Conservation (phyloP, 2,113 vertebrate species). For the Pelecanus crispus region DNA sequence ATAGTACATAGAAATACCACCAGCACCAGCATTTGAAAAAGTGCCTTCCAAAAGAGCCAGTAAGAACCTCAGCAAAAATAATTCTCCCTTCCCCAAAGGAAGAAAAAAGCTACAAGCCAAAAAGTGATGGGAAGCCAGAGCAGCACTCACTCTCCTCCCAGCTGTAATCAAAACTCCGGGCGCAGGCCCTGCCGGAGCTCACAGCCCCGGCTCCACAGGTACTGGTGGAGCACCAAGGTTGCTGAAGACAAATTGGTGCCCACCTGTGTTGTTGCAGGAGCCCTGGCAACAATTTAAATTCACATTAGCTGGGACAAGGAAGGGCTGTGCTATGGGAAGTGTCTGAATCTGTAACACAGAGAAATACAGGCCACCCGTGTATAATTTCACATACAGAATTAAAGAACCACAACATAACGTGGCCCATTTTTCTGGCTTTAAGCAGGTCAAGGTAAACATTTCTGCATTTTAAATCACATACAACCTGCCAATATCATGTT, state of each 20-base stretch:
- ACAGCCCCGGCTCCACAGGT: neutral
- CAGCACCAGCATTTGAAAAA: neutral
- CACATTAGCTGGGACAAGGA: neutral
- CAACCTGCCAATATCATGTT: neutral
- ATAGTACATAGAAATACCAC: neutral
- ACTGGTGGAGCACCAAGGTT: neutral
- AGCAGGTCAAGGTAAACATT: neutral
- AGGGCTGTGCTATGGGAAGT: neutral
- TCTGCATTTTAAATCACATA: neutral
- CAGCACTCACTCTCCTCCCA: neutral
- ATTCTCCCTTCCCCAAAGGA: neutral
- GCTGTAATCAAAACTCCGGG: neutral
- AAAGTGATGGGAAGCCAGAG: neutral
- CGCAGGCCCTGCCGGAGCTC: accelerated
- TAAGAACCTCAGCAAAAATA: neutral
- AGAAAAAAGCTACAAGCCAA: neutral
- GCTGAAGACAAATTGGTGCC: neutral
- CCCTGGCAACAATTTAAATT: neutral
- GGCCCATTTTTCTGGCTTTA: neutral
- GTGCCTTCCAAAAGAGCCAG: neutral
- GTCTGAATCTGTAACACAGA: neutral
- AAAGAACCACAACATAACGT: neutral
- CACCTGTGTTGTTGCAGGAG: neutral
- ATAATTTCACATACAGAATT: neutral
- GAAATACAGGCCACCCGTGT: neutral